Evolutionary conservation across 2,797 vertebrate genomes (phyloP).

Genomic region (Hyperoplus lanceolatus): DNA sequence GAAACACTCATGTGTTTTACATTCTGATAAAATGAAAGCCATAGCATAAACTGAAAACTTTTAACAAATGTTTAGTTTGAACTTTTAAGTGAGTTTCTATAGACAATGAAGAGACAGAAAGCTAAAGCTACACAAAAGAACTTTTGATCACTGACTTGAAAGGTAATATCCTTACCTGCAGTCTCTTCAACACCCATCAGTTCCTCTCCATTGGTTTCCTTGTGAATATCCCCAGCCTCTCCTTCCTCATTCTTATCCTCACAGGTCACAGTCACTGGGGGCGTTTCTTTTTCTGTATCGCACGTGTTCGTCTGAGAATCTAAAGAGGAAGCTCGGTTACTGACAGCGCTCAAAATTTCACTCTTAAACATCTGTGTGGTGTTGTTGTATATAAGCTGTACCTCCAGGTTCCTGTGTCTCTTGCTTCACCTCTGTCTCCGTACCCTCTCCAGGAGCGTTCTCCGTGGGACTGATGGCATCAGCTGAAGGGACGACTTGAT

Average conservation of each 20-base stretch:
- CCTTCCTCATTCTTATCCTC: neutral
- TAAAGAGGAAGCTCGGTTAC: conserved; percentile 26
- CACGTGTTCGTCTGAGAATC: conserved; percentile 30
- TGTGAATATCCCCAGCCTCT: neutral
- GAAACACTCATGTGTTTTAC: neutral
- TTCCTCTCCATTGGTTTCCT: conserved; percentile 6
- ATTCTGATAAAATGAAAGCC: neutral
- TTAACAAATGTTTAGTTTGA: neutral
- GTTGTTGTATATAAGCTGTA: neutral
- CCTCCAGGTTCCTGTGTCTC: conserved; percentile 16
- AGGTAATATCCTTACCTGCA: neutral
- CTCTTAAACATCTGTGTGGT: neutral
- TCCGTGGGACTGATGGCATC: neutral
- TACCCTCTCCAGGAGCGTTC: neutral
- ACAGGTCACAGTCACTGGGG: neutral
- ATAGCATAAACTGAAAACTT: neutral
- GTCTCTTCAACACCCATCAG: neutral
- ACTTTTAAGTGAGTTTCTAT: neutral
- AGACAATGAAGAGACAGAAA: neutral
- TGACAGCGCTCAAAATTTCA: neutral
- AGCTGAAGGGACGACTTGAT: neutral
- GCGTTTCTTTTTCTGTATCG: conserved; percentile 5
- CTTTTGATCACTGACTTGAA: neutral
- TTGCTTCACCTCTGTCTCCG: neutral
- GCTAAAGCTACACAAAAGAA: neutral